Conservation (phyloP, 2,113 vertebrate genomes). For the Fregetta grallaria region DNA sequence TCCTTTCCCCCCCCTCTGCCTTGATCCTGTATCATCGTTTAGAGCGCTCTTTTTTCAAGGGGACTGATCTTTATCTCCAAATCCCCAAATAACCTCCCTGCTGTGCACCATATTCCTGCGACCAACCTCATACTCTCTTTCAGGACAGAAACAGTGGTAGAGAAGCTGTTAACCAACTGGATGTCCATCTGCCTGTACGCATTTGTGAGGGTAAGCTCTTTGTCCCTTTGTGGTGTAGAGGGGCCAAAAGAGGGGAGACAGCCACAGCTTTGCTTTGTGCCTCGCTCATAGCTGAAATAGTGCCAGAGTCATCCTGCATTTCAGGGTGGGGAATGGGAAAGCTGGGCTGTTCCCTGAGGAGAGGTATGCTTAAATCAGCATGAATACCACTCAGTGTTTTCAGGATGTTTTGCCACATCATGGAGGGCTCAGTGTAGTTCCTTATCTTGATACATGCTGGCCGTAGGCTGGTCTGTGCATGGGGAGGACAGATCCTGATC, state of each 20-base stretch:
- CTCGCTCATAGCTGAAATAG: background rate
- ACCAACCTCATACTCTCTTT: slow-evolving; percentile 3
- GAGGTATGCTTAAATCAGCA: background rate
- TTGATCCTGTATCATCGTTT: background rate
- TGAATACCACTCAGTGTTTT: background rate
- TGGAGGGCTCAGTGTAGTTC: background rate
- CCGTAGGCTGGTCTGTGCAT: background rate
- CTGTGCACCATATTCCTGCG: background rate
- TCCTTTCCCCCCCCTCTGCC: background rate
- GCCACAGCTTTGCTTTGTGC: background rate
- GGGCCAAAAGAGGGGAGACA: background rate
- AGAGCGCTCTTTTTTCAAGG: background rate
- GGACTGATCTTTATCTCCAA: background rate
- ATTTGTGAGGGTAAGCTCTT: slow-evolving; percentile 86
- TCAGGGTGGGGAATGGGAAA: background rate
- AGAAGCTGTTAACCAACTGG: slow-evolving; percentile 98
- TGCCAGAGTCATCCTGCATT: background rate
- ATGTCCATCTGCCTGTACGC: slow-evolving; percentile 98
- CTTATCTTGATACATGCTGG: background rate
- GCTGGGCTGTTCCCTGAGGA: background rate
- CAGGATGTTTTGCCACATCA: background rate
- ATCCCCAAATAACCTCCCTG: background rate
- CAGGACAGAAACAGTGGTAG: slow-evolving; percentile 97
- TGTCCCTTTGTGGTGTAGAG: background rate
- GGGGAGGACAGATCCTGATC: background rate